Evolutionary conservation across 2,113 vertebrate genomes (phyloP).

Genomic region (Barbus barbus): DNA sequence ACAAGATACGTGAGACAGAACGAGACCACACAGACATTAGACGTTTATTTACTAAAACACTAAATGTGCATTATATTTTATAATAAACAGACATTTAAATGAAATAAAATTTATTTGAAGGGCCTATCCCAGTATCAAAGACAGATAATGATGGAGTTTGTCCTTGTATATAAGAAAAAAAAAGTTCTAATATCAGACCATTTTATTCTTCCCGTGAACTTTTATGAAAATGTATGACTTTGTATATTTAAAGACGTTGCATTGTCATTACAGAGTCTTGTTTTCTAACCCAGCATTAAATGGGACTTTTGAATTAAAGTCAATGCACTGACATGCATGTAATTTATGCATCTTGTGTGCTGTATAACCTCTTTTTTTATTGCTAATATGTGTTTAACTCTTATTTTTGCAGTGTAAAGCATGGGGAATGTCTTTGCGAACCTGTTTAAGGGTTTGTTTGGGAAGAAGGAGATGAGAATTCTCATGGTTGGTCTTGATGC

Average conservation of each 20-base stretch:
- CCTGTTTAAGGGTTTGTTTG: conserved; percentile 82
- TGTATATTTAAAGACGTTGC: background rate
- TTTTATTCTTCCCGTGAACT: background rate
- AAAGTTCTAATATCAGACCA: background rate
- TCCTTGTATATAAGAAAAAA: background rate
- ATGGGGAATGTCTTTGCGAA: conserved; percentile 84
- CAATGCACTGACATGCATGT: background rate
- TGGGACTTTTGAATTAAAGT: background rate
- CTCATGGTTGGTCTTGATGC: conserved; percentile 88
- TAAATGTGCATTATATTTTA: background rate
- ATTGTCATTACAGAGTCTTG: background rate
- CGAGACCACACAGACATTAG: too few species aligned
- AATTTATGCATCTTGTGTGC: background rate
- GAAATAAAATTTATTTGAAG: background rate
- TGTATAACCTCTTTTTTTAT: background rate
- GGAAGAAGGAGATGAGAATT: conserved; percentile 88
- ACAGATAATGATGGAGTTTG: background rate
- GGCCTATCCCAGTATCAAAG: background rate
- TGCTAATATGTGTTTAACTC: background rate
- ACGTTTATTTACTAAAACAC: background rate
- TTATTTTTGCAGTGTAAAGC: conserved; percentile 61
- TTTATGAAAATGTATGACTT: background rate
- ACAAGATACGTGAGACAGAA: too few species aligned
- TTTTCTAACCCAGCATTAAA: background rate
- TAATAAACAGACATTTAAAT: background rate